Evolutionary conservation across 2,113 vertebrate genomes (phyloP).

Genomic region (Psilopsiagon aymara): DNA sequence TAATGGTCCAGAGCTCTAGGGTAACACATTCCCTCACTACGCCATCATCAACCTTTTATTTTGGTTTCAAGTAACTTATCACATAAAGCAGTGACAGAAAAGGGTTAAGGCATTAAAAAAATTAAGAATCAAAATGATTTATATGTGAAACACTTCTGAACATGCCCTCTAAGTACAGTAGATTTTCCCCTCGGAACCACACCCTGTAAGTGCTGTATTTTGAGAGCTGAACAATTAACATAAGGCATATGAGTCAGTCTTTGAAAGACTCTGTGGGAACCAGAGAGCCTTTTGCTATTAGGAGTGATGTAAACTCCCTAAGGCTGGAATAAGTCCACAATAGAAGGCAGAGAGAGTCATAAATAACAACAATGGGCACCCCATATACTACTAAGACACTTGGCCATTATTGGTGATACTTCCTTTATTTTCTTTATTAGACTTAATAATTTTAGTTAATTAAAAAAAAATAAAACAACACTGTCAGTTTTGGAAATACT

Average conservation of each 20-base stretch:
- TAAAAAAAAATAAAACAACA: conserved; percentile 56
- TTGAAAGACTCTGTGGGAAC: conserved; percentile 91
- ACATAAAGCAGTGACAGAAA: conserved; percentile 25
- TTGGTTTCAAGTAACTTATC: conserved; percentile 26
- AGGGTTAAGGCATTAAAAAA: conserved; percentile 62
- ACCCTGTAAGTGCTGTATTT: conserved; percentile 83
- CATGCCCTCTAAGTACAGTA: conserved; percentile 83
- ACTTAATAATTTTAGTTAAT: conserved; percentile 63
- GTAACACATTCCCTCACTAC: background rate
- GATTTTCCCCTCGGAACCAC: conserved; percentile 81
- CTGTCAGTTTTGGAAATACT: conserved; percentile 55
- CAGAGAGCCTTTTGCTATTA: conserved; percentile 82
- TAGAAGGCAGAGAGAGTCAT: conserved; percentile 78
- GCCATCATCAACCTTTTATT: background rate
- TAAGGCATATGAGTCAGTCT: conserved; percentile 86
- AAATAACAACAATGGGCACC: conserved; percentile 78
- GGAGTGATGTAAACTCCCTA: conserved; percentile 88
- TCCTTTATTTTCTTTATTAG: conserved; percentile 66
- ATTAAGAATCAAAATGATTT: conserved; percentile 75
- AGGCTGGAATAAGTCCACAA: conserved; percentile 83
- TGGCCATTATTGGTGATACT: conserved; percentile 52
- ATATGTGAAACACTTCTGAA: conserved; percentile 84
- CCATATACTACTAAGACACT: conserved; percentile 56
- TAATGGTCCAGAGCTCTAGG: background rate
- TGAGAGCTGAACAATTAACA: conserved; percentile 89